Evolutionary conservation across 2,113 vertebrate genomes (phyloP), one percentile per base, ranked within the genome.

Genomic region (Macrotis lagotis): DNA sequence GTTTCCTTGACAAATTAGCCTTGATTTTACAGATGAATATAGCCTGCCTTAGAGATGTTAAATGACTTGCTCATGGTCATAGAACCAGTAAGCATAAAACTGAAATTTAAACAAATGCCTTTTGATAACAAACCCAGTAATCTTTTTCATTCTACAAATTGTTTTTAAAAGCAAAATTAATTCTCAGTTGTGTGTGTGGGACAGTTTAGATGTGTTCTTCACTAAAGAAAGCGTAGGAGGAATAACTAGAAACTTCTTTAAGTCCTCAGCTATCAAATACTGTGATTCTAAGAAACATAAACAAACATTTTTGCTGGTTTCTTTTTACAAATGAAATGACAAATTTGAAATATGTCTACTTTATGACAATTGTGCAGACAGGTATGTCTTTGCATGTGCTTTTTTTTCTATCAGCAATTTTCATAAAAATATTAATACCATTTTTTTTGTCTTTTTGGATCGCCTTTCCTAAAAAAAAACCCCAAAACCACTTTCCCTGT

Each of bases 291-390:
- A 92, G 50, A 14, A 74, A 51, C 2, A 53, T 1, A 83, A 83
- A 83, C 8, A 44, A 8, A 1, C 1, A 7, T 66, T 22, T 83
- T 22, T 74, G 3, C 1, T 53, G 24, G 24, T 74, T 74, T 74
- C 5, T 83, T 74, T 83, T 55, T 28, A 55, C 5, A 25, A 83
- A 91, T 19, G 8, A 92, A 92, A 88, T 28, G 4, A 26, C 19
- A 16, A 44, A 24, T 90, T 59, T 91, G 44, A 91, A 95, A 89
- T 44, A 50, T 16, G 26, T 24, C 90, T 11, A 66, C 25, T 53
- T 66, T 90, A 50, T 93, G 50, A 92, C 91, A 97, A 1, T 50
- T 53, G 91, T 89, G 53, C 47, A 96, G 50, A 37, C 90, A 97
- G 25, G 74, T 91, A 92, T 12, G 91, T 28, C 51, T 37, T 14